A percentile compares a stretch with the other conserved stretches of the same genome.
Conservation (phyloP, 2,113 vertebrate genomes). For the Dicerorhinus sumatrensis region DNA sequence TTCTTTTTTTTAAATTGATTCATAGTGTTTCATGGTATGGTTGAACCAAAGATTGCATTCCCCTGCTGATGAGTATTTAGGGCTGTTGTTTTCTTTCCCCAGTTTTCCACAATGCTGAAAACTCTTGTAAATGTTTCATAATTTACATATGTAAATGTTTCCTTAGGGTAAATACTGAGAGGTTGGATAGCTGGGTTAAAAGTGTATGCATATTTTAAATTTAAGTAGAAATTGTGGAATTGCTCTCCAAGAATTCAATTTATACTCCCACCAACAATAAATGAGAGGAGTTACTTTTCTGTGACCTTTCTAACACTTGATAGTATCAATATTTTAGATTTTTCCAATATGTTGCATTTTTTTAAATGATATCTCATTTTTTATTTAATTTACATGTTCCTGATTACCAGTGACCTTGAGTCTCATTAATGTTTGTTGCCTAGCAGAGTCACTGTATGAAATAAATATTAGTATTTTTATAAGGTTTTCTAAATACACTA, state of each 20-base stretch:
- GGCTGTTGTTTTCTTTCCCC: background rate
- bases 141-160: slow-evolving; percentile 48
- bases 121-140: slow-evolving; percentile 25
- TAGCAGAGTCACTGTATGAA: background rate
- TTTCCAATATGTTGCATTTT: background rate
- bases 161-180: slow-evolving; percentile 36
- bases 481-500: background rate
- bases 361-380: background rate
- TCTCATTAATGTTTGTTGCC: background rate
- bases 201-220: slow-evolving; percentile 5
- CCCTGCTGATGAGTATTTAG: background rate
- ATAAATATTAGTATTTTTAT: background rate
- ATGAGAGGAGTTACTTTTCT: background rate
- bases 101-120: slow-evolving; percentile 37
- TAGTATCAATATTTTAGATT: background rate
- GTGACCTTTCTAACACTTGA: background rate
- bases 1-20: background rate
- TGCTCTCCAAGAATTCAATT: background rate
- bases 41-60: background rate
- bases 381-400: background rate
- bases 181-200: slow-evolving; percentile 19
- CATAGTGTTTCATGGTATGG: background rate
- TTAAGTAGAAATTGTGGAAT: slow-evolving; percentile 25
- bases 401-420: background rate
- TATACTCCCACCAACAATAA: background rate